These are phyloP conservation scores for Adelognathus sp. DNA, from an alignment of 2,888 invertebrate species.

Conservation along the genomic window DNA sequence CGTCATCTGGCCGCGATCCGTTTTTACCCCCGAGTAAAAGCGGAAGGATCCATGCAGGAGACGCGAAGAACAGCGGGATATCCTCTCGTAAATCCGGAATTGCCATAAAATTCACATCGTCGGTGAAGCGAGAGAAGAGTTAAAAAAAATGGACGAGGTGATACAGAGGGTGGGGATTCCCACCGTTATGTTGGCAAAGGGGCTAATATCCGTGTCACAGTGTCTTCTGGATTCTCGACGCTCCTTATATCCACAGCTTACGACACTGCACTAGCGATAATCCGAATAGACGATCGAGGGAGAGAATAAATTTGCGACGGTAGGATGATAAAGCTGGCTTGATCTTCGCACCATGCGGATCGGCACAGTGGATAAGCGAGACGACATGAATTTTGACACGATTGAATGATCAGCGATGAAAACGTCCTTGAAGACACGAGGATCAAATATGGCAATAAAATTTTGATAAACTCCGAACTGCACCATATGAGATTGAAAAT, in stretches of 20 bases:
- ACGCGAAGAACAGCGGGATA: slow-evolving; percentile 34
- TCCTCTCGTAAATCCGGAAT: slow-evolving; percentile 53
- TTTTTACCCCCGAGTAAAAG: neutral
- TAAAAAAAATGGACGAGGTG: neutral
- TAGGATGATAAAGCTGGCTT: slow-evolving; percentile 3
- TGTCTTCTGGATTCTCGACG: neutral
- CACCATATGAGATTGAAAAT: too few species aligned
- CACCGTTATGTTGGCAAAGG: neutral
- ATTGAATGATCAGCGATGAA: too few species aligned
- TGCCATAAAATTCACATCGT: slow-evolving; percentile 48
- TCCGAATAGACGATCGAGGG: neutral
- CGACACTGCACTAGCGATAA: neutral
- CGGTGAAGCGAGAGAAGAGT: slow-evolving; percentile 31
- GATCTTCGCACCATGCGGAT: too few species aligned
- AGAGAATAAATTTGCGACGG: slow-evolving; percentile 12
- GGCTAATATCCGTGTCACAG: slow-evolving; percentile 19
- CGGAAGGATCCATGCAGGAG: slow-evolving; percentile 24
- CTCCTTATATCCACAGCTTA: neutral
- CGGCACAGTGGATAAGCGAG: too few species aligned
- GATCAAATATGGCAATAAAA: too few species aligned
- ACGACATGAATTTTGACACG: too few species aligned
- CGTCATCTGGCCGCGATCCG: slow-evolving; percentile 39
- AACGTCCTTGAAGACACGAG: too few species aligned
- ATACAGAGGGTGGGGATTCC: slow-evolving; percentile 27
- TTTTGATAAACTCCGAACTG: too few species aligned